Percentiles rank a stretch among this genome's conserved stretches.
Evolutionary conservation across 2,888 invertebrate species (phyloP).

Genomic region (Conops quadrifasciatus): DNA sequence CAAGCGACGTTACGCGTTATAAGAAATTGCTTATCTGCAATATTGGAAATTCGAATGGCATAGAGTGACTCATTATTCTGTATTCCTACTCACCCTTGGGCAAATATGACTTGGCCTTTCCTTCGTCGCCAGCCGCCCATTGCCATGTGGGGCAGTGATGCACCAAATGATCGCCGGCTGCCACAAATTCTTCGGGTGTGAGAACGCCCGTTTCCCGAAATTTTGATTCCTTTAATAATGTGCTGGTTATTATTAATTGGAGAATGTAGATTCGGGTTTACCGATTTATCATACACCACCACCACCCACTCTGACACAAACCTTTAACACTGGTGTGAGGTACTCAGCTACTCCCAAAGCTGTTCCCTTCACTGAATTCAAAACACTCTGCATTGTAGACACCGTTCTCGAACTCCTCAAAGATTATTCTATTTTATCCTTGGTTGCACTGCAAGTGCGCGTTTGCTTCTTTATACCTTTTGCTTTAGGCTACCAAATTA

Average conservation of each 20-base stretch:
- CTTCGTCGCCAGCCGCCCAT: constrained; percentile 92
- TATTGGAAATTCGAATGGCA: background rate
- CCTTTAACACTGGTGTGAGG: constrained; percentile 95
- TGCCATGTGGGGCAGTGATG: constrained; percentile 99
- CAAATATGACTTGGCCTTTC: constrained; percentile 87
- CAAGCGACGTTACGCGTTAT: constrained; percentile 98
- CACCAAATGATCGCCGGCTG: constrained; percentile 97
- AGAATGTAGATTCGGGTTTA: constrained; percentile 7
- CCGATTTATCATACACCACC: constrained; percentile 3
- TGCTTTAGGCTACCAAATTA: too few relatives aligned
- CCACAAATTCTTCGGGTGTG: constrained; percentile 99
- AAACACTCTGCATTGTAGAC: constrained; percentile 90
- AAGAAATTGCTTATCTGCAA: constrained; percentile 90
- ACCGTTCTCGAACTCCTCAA: background rate
- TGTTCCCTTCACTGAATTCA: constrained; percentile 94
- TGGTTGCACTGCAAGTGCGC: too few relatives aligned
- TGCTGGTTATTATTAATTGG: background rate
- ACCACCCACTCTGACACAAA: constrained; percentile 59
- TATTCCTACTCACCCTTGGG: constrained; percentile 68
- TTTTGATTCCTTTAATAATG: constrained; percentile 82
- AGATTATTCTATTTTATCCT: too few relatives aligned
- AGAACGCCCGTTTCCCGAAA: constrained; percentile 97
- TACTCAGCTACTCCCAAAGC: constrained; percentile 96
- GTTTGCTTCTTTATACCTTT: too few relatives aligned
- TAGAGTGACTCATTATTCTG: constrained; percentile 5